phyloP scores from a whole-genome alignment of 1,140 invertebrate species.

The Diorhabda sublineata region DNA sequence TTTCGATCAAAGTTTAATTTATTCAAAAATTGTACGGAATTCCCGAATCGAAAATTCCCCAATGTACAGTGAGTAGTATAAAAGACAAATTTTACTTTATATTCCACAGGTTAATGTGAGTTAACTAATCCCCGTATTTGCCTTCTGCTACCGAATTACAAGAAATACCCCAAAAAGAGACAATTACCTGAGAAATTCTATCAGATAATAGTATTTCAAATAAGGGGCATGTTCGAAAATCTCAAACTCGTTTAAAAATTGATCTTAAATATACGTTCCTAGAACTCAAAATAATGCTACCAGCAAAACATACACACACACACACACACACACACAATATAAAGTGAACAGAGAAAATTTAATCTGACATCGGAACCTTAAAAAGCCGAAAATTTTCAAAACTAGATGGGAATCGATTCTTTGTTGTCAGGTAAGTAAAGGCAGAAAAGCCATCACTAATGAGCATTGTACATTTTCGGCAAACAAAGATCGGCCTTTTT shows the following conservation, averaged over 20 bases:
- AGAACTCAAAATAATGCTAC: constrained; percentile 2
- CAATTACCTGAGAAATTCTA: background rate
- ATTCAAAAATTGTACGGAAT: no score
- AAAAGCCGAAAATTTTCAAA: constrained; percentile 12
- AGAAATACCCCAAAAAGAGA: background rate
- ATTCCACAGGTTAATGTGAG: background rate
- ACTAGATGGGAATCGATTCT: background rate
- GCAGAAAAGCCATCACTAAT: constrained; percentile 36
- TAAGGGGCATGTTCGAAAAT: background rate
- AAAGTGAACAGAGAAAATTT: background rate
- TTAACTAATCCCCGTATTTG: background rate
- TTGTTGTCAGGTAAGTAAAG: constrained; percentile 35
- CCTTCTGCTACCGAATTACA: background rate
- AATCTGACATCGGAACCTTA: constrained; percentile 19
- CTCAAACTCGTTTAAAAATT: background rate
- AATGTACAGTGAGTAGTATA: no score
- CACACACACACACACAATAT: no score
- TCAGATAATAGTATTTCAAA: background rate
- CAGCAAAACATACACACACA: constrained; percentile 1
- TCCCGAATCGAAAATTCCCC: no score
- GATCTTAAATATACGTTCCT: constrained; percentile 2
- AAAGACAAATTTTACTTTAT: no score
- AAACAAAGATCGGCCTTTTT: constrained; percentile 32
- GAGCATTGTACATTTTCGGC: constrained; percentile 29
- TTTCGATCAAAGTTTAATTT: no score